These are phyloP conservation scores for Drosophila kuntzei DNA, from an alignment of 2,888 invertebrate species.

Conservation along the genomic window DNA sequence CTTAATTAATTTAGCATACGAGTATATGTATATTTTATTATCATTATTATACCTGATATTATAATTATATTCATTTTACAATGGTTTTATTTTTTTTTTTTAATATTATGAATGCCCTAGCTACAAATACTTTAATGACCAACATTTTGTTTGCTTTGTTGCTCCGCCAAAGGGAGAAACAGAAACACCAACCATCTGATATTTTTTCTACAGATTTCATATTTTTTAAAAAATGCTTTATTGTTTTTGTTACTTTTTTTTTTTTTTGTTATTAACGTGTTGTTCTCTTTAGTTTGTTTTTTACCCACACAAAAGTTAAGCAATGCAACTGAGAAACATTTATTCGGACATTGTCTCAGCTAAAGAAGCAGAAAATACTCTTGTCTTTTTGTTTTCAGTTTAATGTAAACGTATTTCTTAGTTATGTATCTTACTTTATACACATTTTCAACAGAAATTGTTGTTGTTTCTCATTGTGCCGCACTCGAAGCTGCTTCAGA, in stretches of 20 bases:
- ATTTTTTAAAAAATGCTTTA: conserved; percentile 2
- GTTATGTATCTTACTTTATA: conserved; percentile 49
- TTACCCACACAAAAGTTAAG: conserved; percentile 25
- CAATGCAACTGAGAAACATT: conserved; percentile 31
- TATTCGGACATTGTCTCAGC: conserved; percentile 38
- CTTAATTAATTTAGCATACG: conserved; percentile 54
- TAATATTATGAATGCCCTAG: conserved; percentile 72
- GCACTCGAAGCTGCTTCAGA: conserved; percentile 60
- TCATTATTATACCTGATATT: conserved; percentile 15
- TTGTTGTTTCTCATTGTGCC: conserved; percentile 71
- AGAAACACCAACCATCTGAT: conserved; percentile 57
- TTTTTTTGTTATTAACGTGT: conserved; percentile 45
- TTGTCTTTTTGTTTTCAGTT: conserved; percentile 55
- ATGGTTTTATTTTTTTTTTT: conserved; percentile 34
- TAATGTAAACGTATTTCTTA: conserved; percentile 49
- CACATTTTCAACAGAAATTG: conserved; percentile 76
- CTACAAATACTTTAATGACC: conserved; percentile 51
- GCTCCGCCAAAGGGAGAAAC: conserved; percentile 17
- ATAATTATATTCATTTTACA: conserved; percentile 9
- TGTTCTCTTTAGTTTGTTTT: conserved; percentile 63
- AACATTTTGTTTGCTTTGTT: conserved; percentile 43
- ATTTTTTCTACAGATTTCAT: conserved; percentile 41
- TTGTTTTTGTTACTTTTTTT: conserved; percentile 5
- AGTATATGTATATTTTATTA: conserved; percentile 32
- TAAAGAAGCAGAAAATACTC: conserved; percentile 53